These are phyloP conservation scores for Minunthozetes semirufus DNA, from an alignment of 2,888 invertebrate species.

Conservation along the genomic window DNA sequence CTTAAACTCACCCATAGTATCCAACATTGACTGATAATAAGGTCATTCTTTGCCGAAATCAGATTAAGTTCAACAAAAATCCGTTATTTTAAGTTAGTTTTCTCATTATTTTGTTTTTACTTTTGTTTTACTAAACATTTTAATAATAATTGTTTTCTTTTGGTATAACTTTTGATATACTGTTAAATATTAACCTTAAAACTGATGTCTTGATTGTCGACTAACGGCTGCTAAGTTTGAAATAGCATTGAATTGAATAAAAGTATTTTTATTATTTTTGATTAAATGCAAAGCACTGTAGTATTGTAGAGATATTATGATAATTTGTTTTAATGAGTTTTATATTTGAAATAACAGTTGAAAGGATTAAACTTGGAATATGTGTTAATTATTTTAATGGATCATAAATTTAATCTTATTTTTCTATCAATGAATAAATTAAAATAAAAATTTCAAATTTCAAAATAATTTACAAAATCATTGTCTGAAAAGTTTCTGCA, in stretches of 20 bases:
- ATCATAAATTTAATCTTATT: neutral
- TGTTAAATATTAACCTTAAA: neutral
- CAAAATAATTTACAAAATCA: neutral
- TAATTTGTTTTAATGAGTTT: neutral
- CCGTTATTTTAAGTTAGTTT: neutral
- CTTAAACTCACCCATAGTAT: neutral
- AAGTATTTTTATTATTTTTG: neutral
- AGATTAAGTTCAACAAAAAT: neutral
- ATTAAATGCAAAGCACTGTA: conserved; percentile 4
- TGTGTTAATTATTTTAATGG: neutral
- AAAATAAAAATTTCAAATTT: neutral
- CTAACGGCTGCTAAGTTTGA: neutral
- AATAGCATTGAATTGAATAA: neutral
- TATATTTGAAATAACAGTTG: neutral
- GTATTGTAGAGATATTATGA: neutral
- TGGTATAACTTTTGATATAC: neutral
- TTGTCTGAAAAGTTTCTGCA: neutral
- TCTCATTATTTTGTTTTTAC: neutral
- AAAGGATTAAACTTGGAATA: neutral
- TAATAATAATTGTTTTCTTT: no score
- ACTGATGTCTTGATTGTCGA: neutral
- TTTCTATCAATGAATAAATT: neutral
- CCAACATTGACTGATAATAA: neutral
- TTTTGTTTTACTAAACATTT: neutral
- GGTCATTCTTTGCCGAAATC: neutral